Evolutionary conservation across 2,113 vertebrate species (phyloP).

Genomic region (Meleagris gallopavo): DNA sequence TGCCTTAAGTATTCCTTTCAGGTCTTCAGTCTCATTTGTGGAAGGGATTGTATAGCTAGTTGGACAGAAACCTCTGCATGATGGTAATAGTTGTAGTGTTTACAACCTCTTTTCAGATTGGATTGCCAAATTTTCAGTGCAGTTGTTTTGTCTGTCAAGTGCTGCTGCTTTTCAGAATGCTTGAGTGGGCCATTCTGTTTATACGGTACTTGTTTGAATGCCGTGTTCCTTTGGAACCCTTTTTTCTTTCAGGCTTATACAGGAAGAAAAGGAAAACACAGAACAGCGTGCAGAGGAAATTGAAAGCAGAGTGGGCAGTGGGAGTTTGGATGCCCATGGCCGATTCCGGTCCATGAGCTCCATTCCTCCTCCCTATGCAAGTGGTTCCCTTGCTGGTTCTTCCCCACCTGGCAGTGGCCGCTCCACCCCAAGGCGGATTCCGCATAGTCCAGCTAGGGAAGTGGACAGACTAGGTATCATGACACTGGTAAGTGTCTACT

Average conservation of each 20-base stretch:
- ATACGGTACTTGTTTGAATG: accelerated
- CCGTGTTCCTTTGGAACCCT: accelerated
- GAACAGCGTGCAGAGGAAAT: slow-evolving; percentile 95
- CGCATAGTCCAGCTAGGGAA: slow-evolving; percentile 91
- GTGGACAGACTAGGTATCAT: slow-evolving; percentile 93
- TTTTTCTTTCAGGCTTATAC: slow-evolving; percentile 86
- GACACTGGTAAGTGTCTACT: slow-evolving; percentile 85
- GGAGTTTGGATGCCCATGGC: slow-evolving; percentile 83
- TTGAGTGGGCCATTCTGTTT: accelerated
- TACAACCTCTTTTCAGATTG: not conserved
- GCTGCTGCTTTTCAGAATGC: not conserved
- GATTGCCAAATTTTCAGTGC: not conserved
- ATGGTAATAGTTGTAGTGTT: not conserved
- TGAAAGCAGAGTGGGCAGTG: slow-evolving; percentile 90
- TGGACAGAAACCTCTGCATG: not conserved
- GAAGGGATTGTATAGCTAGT: not conserved
- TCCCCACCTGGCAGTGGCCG: slow-evolving; percentile 91
- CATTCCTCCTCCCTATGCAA: slow-evolving; percentile 78
- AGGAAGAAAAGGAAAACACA: slow-evolving; percentile 96
- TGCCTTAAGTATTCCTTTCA: too few relatives aligned
- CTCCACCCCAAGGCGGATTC: slow-evolving; percentile 88
- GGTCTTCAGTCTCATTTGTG: not conserved
- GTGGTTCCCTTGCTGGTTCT: slow-evolving; percentile 83
- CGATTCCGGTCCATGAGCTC: slow-evolving; percentile 89
- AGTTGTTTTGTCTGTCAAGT: not conserved